Base-by-base conservation (phyloP, 2,888 invertebrate species). In the Pyrrhosoma nymphula region DNA sequence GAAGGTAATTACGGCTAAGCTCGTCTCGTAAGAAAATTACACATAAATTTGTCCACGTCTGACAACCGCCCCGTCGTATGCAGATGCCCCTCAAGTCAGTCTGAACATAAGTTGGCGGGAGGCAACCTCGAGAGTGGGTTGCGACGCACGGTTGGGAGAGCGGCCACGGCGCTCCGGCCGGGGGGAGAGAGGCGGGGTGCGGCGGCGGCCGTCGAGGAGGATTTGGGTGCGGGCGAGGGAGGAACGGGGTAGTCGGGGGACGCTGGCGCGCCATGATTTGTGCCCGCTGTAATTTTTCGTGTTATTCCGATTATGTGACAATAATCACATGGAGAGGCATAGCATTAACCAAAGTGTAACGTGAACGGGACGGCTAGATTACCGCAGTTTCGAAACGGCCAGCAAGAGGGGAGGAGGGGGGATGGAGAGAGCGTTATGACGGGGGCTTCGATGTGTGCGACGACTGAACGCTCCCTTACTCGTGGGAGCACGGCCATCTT, bases 21-120 rank as follows among this genome's bases (percentile, higher is more conserved):
- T 82, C 82, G 69, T 23, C 69, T 69, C 69, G 63, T 47, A 47
- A 69, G 75, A 91, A 93, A 93, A 93, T 93, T 93, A 93, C 93
- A 69, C 93, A 93, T 93, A 93, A 93, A 93, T 93, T 93, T 47
- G 39, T 69, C 93, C 93, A 30, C 26, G 93, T 69, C 93, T 75
- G 93, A 63, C 93, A 69, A 63, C 69, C 47, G 26, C 39, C 69
- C 75, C 39, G 23, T 93, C 93, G 69, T 39, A 47, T 63, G 35
- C 93, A 93, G 93, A 93, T 93, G 93, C 93, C 93, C 55, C 69
- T 47, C 63, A 93, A 93, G 93, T 93, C 75, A n/a, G 82, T 35
- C 35, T 35, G 10, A 35, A 82, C 82, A 82, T 35, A 35, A 82
- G 82, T 82, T 16, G 30, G 82, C 26, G 82, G 82, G 82, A 82